Percentiles rank a stretch among this genome's conserved stretches.
These are phyloP conservation scores for Dioctria linearis DNA, from an alignment of 2,888 invertebrate species.

Conservation along the genomic window DNA sequence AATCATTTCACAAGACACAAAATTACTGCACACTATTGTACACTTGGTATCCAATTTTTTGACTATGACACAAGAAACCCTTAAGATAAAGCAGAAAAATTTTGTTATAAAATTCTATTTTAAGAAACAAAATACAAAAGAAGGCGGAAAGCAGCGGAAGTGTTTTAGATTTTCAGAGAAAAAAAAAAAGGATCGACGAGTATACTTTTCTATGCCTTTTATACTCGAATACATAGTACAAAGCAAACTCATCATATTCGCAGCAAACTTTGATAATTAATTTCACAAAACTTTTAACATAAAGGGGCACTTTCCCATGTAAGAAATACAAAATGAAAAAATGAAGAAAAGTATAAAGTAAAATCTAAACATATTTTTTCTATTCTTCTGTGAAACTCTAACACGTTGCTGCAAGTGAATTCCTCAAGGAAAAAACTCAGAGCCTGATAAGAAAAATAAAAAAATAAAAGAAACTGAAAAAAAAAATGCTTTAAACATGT, in stretches of 20 bases:
- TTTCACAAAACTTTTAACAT: slow-evolving; percentile 31
- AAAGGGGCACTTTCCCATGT: neutral
- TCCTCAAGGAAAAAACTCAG: neutral
- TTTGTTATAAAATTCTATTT: slow-evolving; percentile 19
- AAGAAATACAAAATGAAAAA: slow-evolving; percentile 7
- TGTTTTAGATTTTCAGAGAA: neutral
- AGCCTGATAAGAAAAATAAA: neutral
- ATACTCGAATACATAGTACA: neutral
- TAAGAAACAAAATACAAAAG: slow-evolving; percentile 27
- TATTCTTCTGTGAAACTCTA: slow-evolving; percentile 8
- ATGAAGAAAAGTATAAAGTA: neutral
- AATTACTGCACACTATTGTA: neutral
- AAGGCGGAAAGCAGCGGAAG: slow-evolving; percentile 12
- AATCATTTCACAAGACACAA: neutral
- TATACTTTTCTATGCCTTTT: slow-evolving; percentile 1
- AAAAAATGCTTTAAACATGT: too few relatives aligned
- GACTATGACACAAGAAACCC: neutral
- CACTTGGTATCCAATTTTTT: neutral
- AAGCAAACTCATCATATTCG: slow-evolving; percentile 15
- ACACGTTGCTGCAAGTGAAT: slow-evolving; percentile 5
- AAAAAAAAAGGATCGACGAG: neutral
- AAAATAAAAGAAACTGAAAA: slow-evolving; percentile 8
- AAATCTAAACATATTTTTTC: neutral
- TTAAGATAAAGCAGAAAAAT: neutral
- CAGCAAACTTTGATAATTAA: slow-evolving; percentile 39